Base-by-base conservation (phyloP, 2,888 invertebrate species). In the Exephanes ischioxanthus region DNA sequence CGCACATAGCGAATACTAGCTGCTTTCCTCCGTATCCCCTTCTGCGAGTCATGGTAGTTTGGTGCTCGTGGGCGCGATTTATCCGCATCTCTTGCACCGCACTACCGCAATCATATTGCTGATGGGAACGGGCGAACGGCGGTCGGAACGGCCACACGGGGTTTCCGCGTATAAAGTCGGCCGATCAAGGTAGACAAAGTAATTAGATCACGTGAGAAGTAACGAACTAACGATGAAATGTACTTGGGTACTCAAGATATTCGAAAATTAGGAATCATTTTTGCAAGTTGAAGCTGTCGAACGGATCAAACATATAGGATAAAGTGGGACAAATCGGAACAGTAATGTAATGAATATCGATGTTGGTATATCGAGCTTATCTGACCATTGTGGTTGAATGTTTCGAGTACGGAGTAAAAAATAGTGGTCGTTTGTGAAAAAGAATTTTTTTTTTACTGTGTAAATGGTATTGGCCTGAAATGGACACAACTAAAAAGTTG, bases 201-300 rank as follows among this genome's bases (percentile, higher is more conserved):
- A 86, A 86, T 86, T 86, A 86, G 80, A 80, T 86, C 85, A 83
- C 83, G 85, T 86, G 80, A 72, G 48, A 81, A 63, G 73, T 53
- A 73, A 82, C 78, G 78, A 45, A 75, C 66, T 66, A 77, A 30
- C 4, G 33, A 55, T 16, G 53, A 55, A 55, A 55, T 55, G 19
- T 55, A 14, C 53, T 55, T 55, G 2, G 19, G 19, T 19, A 55
- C 53, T 55, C 19, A 19, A 6, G 6, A 9, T 19, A 19, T 19
- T 55, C 3, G 6, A 6, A 16, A 19, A 2, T 53, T 53, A 5
- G 5, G 19, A 53, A 55, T 55, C 7, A 55, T 55, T 55, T n/a
- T 55, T 7, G 19, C 19, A 55, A 7, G 9, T n/a, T 7, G 7
- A 6, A 55, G 53, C 19, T 9, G 7, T 19, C 53, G 7, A 19